Evolutionary conservation across 1,140 invertebrate genomes (phyloP).

Genomic region (Drosophila biarmipes): DNA sequence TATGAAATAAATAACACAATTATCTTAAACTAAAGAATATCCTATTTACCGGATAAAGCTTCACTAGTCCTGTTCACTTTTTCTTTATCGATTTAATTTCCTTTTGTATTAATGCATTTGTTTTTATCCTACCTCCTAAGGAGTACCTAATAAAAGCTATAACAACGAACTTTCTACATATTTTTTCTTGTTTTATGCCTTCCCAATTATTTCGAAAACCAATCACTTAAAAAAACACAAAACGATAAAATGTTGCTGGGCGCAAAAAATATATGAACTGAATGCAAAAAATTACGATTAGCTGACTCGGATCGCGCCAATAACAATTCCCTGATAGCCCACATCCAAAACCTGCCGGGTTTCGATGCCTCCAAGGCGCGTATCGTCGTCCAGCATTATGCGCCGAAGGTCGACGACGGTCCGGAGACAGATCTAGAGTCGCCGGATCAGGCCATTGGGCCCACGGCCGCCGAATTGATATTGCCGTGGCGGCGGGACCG

Average conservation of each 20-base stretch:
- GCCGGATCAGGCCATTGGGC: slow-evolving; percentile 85
- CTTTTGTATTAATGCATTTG: slow-evolving; percentile 33
- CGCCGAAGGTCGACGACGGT: slow-evolving; percentile 85
- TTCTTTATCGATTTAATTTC: slow-evolving; percentile 13
- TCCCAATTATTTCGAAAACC: slow-evolving; percentile 66
- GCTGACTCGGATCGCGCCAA: slow-evolving; percentile 85
- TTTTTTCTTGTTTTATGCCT: slow-evolving; percentile 79
- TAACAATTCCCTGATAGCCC: slow-evolving; percentile 88
- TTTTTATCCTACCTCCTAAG: slow-evolving; percentile 32
- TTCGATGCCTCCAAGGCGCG: slow-evolving; percentile 88
- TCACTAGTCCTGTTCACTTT: slow-evolving; percentile 53
- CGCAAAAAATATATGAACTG: slow-evolving; percentile 27
- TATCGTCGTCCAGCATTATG: slow-evolving; percentile 88
- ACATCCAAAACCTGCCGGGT: slow-evolving; percentile 88
- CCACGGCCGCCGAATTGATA: slow-evolving; percentile 89
- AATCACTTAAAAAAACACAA: slow-evolving; percentile 39
- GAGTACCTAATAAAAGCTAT: slow-evolving; percentile 56
- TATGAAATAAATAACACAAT: slow-evolving; percentile 14
- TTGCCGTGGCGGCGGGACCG: slow-evolving; percentile 91
- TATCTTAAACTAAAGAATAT: slow-evolving; percentile 11
- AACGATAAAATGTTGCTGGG: slow-evolving; percentile 39
- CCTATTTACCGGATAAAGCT: slow-evolving; percentile 23
- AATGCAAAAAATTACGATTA: slow-evolving; percentile 53
- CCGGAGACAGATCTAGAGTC: slow-evolving; percentile 69
- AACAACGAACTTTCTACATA: slow-evolving; percentile 73